A percentile compares a stretch with the other conserved stretches of the same genome.
These are phyloP conservation scores for Mirza zaza DNA, from an alignment of 2,113 vertebrate genomes.

Conservation along the genomic window DNA sequence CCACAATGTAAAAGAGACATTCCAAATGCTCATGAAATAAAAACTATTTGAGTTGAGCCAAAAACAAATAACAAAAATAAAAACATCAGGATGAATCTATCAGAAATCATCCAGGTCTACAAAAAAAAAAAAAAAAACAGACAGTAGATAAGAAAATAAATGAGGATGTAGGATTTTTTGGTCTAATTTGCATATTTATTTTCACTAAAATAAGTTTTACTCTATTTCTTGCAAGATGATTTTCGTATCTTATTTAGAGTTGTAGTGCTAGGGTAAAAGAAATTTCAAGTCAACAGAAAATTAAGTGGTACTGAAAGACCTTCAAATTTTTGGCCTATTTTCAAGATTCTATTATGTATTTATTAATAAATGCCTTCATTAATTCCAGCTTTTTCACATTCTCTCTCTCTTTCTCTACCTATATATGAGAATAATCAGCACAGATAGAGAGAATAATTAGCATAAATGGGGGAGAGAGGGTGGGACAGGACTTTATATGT, in stretches of 20 bases:
- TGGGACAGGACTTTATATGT: background rate
- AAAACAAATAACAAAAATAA: background rate
- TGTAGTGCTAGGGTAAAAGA: background rate
- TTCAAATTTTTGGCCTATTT: background rate
- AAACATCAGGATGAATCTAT: background rate
- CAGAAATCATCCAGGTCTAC: background rate
- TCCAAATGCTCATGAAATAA: constrained; percentile 5
- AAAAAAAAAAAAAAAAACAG: background rate
- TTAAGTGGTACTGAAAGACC: background rate
- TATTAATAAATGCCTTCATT: background rate
- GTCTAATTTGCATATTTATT: background rate
- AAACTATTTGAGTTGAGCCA: background rate
- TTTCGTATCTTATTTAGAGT: background rate
- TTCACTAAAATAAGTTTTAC: background rate
- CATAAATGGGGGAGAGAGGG: background rate
- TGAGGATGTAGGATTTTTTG: background rate
- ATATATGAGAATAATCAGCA: background rate
- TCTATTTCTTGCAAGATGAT: background rate
- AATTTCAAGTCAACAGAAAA: background rate
- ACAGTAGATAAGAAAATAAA: background rate
- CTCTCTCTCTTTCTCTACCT: background rate
- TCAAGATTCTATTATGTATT: background rate
- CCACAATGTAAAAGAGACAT: background rate
- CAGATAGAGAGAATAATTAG: background rate
- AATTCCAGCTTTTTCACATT: background rate